Conservation (phyloP, 2,888 invertebrate species). For the Coecobrya sp. region DNA sequence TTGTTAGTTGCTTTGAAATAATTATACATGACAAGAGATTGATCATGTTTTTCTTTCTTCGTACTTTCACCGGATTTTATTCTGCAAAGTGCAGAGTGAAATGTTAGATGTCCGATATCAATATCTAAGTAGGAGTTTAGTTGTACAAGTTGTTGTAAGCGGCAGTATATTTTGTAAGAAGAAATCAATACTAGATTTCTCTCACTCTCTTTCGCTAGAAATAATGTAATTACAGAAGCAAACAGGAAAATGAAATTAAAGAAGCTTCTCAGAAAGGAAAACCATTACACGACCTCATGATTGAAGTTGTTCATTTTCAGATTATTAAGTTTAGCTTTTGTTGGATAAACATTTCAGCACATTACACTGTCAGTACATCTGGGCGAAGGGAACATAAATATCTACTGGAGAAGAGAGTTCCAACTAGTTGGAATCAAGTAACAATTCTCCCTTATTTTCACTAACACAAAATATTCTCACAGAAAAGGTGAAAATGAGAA, state of each 20-base stretch:
- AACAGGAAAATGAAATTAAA: background rate
- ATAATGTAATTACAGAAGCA: background rate
- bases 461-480: background rate
- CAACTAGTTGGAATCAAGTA: background rate
- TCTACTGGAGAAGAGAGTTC: background rate
- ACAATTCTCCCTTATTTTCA: background rate
- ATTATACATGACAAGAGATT: conserved; percentile 7
- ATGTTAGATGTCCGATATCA: background rate
- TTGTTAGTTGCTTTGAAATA: background rate
- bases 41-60: background rate
- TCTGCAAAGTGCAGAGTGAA: background rate
- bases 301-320: conserved; percentile 7
- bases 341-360: too few species aligned
- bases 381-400: too few species aligned
- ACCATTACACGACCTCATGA: background rate
- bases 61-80: background rate
- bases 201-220: background rate
- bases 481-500: background rate
- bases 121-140: background rate
- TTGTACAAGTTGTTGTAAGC: too few species aligned
- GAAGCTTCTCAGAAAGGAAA: background rate
- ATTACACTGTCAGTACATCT: too few species aligned
- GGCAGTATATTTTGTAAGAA: background rate
- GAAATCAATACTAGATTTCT: background rate
- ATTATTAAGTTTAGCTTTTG: background rate